A percentile compares a stretch with the other conserved stretches of the same genome.
Conservation (phyloP, 2,888 invertebrate species). For the Nomada lathburiana region DNA sequence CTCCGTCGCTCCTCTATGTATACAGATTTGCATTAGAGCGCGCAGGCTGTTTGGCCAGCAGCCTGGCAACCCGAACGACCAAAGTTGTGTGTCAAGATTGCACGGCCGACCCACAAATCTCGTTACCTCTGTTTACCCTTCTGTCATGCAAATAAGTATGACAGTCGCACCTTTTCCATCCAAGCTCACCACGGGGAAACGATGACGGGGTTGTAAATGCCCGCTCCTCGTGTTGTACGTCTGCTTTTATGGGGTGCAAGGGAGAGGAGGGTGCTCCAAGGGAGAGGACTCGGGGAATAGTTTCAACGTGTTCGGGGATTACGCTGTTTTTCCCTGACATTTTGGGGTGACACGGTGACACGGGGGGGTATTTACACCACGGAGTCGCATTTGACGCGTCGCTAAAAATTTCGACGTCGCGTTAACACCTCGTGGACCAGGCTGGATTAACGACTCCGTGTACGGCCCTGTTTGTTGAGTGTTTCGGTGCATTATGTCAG, state of each 20-base stretch:
- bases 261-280: neutral
- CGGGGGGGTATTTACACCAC: constrained; percentile 40
- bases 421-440: constrained; percentile 20
- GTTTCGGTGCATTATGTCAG: constrained; percentile 29
- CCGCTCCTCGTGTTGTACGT: constrained; percentile 11
- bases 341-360: constrained; percentile 21
- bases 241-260: constrained; percentile 27
- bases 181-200: neutral
- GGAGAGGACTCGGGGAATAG: neutral
- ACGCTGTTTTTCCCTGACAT: constrained; percentile 49
- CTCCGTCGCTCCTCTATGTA: neutral
- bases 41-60: constrained; percentile 71
- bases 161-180: constrained; percentile 72
- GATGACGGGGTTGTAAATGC: constrained; percentile 30
- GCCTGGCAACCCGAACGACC: constrained; percentile 63
- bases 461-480: constrained; percentile 2
- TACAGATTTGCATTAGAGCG: constrained; percentile 65
- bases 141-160: constrained; percentile 81
- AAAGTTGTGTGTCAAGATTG: constrained; percentile 62
- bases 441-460: constrained; percentile 31
- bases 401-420: constrained; percentile 43
- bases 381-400: constrained; percentile 33
- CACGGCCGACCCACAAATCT: constrained; percentile 75
- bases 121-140: constrained; percentile 79
- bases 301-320: constrained; percentile 40